Conservation (phyloP, 2,888 invertebrate species). For the Chesias legatella region DNA sequence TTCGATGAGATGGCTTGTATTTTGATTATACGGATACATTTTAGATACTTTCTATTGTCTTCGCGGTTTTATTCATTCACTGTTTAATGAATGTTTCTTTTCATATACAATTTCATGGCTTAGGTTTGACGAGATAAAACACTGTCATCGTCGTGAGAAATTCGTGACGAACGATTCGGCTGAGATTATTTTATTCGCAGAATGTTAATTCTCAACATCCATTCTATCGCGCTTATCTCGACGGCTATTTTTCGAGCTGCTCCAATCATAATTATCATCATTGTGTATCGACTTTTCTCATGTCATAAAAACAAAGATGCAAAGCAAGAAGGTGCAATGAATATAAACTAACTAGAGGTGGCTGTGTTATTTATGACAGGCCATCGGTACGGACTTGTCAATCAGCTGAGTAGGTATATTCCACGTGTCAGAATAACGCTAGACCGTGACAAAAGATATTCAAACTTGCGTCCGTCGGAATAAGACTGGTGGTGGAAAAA, state of each 20-base stretch:
- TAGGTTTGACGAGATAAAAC: slow-evolving; percentile 3
- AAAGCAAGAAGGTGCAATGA: slow-evolving; percentile 66
- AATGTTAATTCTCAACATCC: background rate
- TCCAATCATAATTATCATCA: background rate
- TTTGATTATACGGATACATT: slow-evolving; percentile 6
- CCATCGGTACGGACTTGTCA: slow-evolving; percentile 76
- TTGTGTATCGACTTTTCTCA: slow-evolving; percentile 6
- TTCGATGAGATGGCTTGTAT: too few species aligned
- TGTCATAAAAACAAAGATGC: slow-evolving; percentile 33
- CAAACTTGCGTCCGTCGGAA: slow-evolving; percentile 36
- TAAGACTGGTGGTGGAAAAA: slow-evolving; percentile 34
- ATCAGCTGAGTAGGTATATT: slow-evolving; percentile 56
- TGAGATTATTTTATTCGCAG: slow-evolving; percentile 9
- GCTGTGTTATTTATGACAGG: slow-evolving; percentile 73
- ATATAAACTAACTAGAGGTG: slow-evolving; percentile 75
- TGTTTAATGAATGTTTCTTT: slow-evolving; percentile 16
- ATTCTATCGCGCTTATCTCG: background rate
- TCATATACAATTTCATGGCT: slow-evolving; percentile 4
- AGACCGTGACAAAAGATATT: slow-evolving; percentile 31
- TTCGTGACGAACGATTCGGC: slow-evolving; percentile 13
- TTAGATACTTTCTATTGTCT: slow-evolving; percentile 36
- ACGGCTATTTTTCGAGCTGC: background rate
- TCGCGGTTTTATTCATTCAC: slow-evolving; percentile 28
- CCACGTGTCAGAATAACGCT: slow-evolving; percentile 49
- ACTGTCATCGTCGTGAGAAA: slow-evolving; percentile 14